Percentiles rank a stretch among this genome's conserved stretches.
Conservation (phyloP, 2,888 invertebrate species). For the Plebejus anna region DNA sequence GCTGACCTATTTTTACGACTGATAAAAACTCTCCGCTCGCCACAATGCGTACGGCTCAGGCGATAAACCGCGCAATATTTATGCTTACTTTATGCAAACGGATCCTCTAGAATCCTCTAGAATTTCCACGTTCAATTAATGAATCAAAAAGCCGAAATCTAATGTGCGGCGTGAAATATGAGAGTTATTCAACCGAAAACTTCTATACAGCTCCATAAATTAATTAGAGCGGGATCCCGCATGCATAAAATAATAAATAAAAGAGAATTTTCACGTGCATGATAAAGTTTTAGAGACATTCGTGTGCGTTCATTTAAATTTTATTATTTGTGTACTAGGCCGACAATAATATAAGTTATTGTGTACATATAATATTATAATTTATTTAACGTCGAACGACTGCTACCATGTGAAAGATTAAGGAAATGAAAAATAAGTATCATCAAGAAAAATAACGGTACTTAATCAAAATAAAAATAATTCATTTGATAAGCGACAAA, state of each 20-base stretch:
- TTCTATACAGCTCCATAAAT: conserved; percentile 35
- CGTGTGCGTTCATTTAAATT: background rate
- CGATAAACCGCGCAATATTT: conserved; percentile 59
- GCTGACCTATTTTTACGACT: conserved; percentile 19
- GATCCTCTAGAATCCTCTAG: conserved; percentile 53
- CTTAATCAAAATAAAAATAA: background rate
- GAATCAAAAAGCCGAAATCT: conserved; percentile 48
- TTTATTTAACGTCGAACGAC: background rate
- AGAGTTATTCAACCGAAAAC: conserved; percentile 38
- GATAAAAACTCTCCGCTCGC: conserved; percentile 38
- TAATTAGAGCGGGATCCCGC: conserved; percentile 28
- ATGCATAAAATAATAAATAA: conserved; percentile 9
- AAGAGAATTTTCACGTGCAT: background rate
- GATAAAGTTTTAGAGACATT: conserved; percentile 4
- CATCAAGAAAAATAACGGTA: background rate
- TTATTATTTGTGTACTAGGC: background rate
- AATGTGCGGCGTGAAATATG: conserved; percentile 35
- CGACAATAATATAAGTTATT: background rate
- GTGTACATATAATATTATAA: background rate
- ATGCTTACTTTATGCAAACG: conserved; percentile 63
- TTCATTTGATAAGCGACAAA: background rate
- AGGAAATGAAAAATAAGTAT: too few relatives aligned
- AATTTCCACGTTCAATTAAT: conserved; percentile 64
- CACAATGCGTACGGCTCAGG: conserved; percentile 42
- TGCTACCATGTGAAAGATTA: too few relatives aligned